Base-by-base conservation (phyloP, 2,797 vertebrate species). In the Lutra lutra region DNA sequence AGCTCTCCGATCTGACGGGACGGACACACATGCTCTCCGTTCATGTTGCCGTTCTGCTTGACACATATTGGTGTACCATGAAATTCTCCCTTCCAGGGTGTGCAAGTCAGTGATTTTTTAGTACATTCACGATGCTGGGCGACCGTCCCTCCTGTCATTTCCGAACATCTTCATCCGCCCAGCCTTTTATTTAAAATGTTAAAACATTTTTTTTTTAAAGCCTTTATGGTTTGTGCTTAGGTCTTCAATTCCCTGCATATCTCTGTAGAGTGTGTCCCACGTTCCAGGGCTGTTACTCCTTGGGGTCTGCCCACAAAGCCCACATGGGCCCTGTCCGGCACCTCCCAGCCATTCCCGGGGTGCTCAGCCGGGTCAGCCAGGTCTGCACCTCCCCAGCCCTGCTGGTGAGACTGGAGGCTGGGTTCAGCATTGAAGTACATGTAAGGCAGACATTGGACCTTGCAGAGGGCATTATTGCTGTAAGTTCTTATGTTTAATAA, bases 311-410 rank as follows among this genome's bases (percentile, higher is more conserved):
- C 66, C 40, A 32, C 54, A 25, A 92, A 84, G 40, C 35, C 27
- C 20, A 18, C 6, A 1, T 35, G 14, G 9, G 43, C 40, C 60
- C 15, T 2, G 7, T 35, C 7, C 4, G 7, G 48, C 38, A 27
- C 9, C 8, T 2, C 35, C 29, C 21, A 3, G 29, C 13, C 5
- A 29, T 46, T 29, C 51, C 40, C 1, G 17, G 32, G 17, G 38
- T 23, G 23, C 15, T 40, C 2, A 0, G 1, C 21, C 43, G 7
- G 43, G 56, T 40, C 2, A 0, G 1, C 21, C 43, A 10, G 43
- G 56, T 62, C 66, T 32, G 14, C 20, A 10, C 5, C n/a, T 38
- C 32, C 27, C 68, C 23, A 7, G 27, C 20, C 58, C 38, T 8
- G 20, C 40, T 23, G 56, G 2, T 5, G 5, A 80, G 5, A 40